These are phyloP conservation scores for Hirundichthys speculiger DNA, from an alignment of 2,113 vertebrate species.

Conservation along the genomic window DNA sequence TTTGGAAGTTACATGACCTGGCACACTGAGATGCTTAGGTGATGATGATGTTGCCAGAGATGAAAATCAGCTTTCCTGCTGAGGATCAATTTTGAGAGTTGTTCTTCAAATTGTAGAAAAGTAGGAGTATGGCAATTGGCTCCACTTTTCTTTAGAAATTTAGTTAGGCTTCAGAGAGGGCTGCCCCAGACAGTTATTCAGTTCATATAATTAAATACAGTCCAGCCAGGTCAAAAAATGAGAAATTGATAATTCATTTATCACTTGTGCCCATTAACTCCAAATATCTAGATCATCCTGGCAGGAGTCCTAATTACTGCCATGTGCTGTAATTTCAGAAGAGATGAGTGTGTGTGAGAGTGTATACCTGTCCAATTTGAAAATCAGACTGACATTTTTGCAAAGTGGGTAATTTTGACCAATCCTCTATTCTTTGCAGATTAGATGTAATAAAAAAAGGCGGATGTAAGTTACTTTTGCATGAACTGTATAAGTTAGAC, in stretches of 20 bases:
- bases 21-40: too few species aligned
- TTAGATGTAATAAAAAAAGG: too few species aligned
- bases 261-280: conserved; percentile 39
- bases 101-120: conserved; percentile 26
- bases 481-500: too few species aligned
- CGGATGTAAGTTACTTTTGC: too few species aligned
- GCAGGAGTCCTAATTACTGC: conserved; percentile 35
- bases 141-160: conserved; percentile 30
- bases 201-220: conserved; percentile 20
- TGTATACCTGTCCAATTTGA: conserved; percentile 18
- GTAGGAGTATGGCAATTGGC: conserved; percentile 11
- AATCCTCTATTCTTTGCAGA: background rate
- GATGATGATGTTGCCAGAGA: background rate
- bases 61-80: conserved; percentile 20
- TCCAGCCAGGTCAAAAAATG: conserved; percentile 20
- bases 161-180: conserved; percentile 15
- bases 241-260: conserved; percentile 46
- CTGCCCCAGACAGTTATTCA: conserved; percentile 17
- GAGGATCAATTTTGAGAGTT: conserved; percentile 30
- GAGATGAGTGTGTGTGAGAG: conserved; percentile 6
- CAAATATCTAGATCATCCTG: conserved; percentile 39
- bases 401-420: conserved; percentile 23
- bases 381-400: conserved; percentile 25
- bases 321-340: conserved; percentile 19
- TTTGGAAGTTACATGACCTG: conserved; percentile 10